A percentile compares a stretch with the other conserved stretches of the same genome.
These are phyloP conservation scores for Pseudolycoriella hygida DNA, from an alignment of 2,888 invertebrate species.

Conservation along the genomic window DNA sequence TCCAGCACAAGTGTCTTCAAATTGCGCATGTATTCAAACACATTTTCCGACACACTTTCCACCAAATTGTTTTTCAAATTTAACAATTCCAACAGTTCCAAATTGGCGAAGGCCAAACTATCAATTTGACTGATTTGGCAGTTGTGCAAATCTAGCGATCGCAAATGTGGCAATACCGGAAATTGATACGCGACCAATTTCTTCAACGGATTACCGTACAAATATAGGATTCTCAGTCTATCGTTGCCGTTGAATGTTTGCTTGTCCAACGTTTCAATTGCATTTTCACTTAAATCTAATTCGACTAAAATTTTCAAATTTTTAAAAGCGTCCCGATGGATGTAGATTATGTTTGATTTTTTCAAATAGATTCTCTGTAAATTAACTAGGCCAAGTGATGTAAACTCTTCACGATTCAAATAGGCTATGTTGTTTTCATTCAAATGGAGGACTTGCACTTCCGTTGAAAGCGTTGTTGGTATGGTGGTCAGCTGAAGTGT, in stretches of 20 bases:
- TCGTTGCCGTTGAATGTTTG: constrained; percentile 75
- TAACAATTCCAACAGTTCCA: constrained; percentile 54
- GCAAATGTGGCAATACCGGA: constrained; percentile 61
- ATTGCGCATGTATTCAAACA: constrained; percentile 52
- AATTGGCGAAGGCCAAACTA: constrained; percentile 55
- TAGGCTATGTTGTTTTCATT: constrained; percentile 62
- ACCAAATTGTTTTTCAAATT: constrained; percentile 68
- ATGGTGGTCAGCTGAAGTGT: constrained; percentile 63
- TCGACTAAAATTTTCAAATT: constrained; percentile 73
- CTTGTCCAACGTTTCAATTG: constrained; percentile 51
- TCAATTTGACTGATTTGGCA: constrained; percentile 62
- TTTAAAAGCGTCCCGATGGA: constrained; percentile 71
- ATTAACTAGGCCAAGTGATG: constrained; percentile 59
- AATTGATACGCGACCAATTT: constrained; percentile 60
- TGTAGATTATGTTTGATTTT: constrained; percentile 53
- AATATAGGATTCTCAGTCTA: constrained; percentile 53
- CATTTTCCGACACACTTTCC: constrained; percentile 44
- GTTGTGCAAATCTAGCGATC: constrained; percentile 61
- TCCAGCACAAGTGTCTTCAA: constrained; percentile 66
- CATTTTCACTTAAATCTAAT: constrained; percentile 72
- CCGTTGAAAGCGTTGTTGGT: constrained; percentile 44
- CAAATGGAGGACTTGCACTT: constrained; percentile 67
- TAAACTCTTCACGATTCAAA: constrained; percentile 62
- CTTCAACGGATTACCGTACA: constrained; percentile 69
- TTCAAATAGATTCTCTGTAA: constrained; percentile 67